Evolutionary conservation across 2,888 invertebrate species (phyloP).

Genomic region (Falcaria lacertinaria): DNA sequence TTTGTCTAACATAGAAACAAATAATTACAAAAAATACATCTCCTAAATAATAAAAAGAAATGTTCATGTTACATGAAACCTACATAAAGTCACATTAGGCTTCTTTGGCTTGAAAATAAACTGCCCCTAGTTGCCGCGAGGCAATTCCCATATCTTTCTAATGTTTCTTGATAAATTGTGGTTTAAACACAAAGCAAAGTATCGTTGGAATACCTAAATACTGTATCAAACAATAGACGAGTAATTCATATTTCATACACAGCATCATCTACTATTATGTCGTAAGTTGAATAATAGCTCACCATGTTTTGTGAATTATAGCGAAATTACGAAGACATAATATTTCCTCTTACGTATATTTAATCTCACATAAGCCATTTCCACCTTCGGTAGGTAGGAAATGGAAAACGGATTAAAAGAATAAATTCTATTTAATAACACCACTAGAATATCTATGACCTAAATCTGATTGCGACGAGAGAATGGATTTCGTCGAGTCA

Average conservation of each 20-base stretch:
- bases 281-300: too few species aligned
- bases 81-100: background rate
- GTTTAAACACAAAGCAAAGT: background rate
- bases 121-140: background rate
- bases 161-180: background rate
- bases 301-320: too few species aligned
- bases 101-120: background rate
- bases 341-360: background rate
- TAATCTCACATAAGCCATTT: background rate
- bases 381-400: background rate
- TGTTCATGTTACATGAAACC: background rate
- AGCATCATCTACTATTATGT: too few species aligned
- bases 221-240: too few species aligned
- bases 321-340: too few species aligned
- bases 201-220: background rate
- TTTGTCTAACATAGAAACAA: too few species aligned
- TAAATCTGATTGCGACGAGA: constrained; percentile 47
- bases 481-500: constrained; percentile 56
- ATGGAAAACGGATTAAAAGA: constrained; percentile 20
- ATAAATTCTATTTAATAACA: constrained; percentile 40
- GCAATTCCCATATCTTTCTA: background rate
- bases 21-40: too few species aligned
- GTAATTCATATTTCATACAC: too few species aligned
- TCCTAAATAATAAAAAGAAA: background rate
- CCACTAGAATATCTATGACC: constrained; percentile 39